Base-by-base conservation (phyloP, 2,888 invertebrate species). In the Laspeyria flexula region DNA sequence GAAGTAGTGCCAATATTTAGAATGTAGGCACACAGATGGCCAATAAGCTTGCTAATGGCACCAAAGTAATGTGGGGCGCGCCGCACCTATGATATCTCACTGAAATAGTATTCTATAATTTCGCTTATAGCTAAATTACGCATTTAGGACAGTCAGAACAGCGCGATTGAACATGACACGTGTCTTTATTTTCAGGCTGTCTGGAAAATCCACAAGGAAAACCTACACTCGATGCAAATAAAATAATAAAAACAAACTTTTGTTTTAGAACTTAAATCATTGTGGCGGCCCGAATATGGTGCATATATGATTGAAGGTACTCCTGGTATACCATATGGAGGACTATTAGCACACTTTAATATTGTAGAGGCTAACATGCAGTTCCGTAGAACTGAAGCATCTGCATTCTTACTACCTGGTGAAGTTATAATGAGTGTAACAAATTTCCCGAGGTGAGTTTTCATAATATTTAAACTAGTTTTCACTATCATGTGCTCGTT, bases 291-390 rank as follows among this genome's bases (percentile, higher is more conserved):
- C 0, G 99, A 99, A 88, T 99, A 98, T 92, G 99, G 98, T 1
- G 96, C 97, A n/a, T 99, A 99, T 81, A 99, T 99, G 99, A 94
- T 99, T 50, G 99, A 99, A 93, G 99, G 99, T 12, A 99, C 99
- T 0, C 99, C 99, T 0, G 99, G 99, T 1, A 95, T 96, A 76
- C 98, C 98, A 0, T 99, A 99, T 75, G 99, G 99, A 5, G 98
- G 98, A 0, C 93, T 98, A 10, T 93, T 99, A 80, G 98, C 98
- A 4, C 98, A 99, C 92, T 99, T 99, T 86, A 99, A 99, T 87
- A 95, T 98, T 55, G 99, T 99, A 3, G 99, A 99, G 87, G 97
- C 98, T 4, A 99, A 99, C 86, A 99, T 99, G 99, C 95, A 94
- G 65, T 95, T 96, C 73, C 94, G 98, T 41, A 94, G 99, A 63